These are phyloP conservation scores for Allacma fusca DNA, from an alignment of 2,888 invertebrate species.

Conservation along the genomic window DNA sequence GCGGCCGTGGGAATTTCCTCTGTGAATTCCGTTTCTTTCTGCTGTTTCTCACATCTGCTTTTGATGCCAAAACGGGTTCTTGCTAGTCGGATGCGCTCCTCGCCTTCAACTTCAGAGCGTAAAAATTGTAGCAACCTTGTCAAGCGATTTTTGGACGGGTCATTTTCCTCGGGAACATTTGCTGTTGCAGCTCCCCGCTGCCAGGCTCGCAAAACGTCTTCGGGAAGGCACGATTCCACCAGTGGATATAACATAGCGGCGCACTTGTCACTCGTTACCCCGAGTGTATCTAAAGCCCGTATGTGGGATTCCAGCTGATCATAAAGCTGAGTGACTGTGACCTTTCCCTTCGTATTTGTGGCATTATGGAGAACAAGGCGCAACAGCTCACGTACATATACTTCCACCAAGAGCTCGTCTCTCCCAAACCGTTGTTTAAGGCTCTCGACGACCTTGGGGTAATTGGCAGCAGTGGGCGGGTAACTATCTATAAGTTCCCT, in stretches of 20 bases:
- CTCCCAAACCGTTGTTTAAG: slow-evolving; percentile 34
- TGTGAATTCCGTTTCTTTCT: not conserved
- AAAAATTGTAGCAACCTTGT: slow-evolving; percentile 36
- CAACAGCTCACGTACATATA: slow-evolving; percentile 39
- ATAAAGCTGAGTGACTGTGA: slow-evolving; percentile 39
- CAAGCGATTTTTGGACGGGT: too few species aligned
- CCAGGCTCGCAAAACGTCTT: too few species aligned
- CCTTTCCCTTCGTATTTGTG: slow-evolving; percentile 40
- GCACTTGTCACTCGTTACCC: too few species aligned
- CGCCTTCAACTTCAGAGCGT: slow-evolving; percentile 35
- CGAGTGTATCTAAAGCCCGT: too few species aligned
- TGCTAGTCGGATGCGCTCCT: slow-evolving; percentile 33
- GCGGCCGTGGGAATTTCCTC: slow-evolving; percentile 1
- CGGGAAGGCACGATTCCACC: too few species aligned
- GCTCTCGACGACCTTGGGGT: slow-evolving; percentile 34
- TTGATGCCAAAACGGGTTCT: not conserved
- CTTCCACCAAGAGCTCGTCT: slow-evolving; percentile 28
- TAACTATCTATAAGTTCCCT: slow-evolving; percentile 27
- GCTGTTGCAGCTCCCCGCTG: too few species aligned
- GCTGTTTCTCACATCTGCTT: too few species aligned
- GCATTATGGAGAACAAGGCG: slow-evolving; percentile 19
- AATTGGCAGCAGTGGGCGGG: slow-evolving; percentile 35
- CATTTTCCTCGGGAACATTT: too few species aligned
- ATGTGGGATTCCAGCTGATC: slow-evolving; percentile 47
- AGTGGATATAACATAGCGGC: too few species aligned